These are phyloP conservation scores for Endotricha flammealis DNA, from an alignment of 2,888 invertebrate genomes.

Conservation along the genomic window DNA sequence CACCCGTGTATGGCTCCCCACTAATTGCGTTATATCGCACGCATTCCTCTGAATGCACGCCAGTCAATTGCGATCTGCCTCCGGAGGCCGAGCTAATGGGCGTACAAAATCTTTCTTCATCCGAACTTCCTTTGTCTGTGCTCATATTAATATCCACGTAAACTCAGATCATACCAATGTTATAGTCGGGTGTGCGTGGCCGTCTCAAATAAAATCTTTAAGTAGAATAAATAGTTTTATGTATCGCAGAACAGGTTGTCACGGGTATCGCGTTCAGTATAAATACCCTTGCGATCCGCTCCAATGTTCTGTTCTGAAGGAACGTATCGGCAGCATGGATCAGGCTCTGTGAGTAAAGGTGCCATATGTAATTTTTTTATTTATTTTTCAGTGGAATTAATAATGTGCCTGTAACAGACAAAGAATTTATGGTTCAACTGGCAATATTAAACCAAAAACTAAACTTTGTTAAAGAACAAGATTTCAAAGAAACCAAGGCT, in stretches of 20 bases:
- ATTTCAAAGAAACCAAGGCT: constrained; percentile 91
- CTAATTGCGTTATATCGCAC: too few species aligned
- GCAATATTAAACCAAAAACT: constrained; percentile 97
- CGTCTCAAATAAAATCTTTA: neutral
- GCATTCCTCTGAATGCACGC: too few species aligned
- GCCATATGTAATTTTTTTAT: constrained; percentile 1
- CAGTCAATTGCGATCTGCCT: too few species aligned
- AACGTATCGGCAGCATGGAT: neutral
- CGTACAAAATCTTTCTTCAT: too few species aligned
- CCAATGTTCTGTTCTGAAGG: constrained; percentile 2
- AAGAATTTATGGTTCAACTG: constrained; percentile 93
- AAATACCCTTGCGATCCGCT: constrained; percentile 1
- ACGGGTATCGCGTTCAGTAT: constrained; percentile 2
- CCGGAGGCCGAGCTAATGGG: too few species aligned
- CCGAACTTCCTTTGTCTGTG: too few species aligned
- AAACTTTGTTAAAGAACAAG: constrained; percentile 96
- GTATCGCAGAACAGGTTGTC: constrained; percentile 1
- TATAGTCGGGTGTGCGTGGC: neutral
- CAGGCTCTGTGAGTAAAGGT: neutral
- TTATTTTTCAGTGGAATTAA: constrained; percentile 85
- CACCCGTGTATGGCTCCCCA: too few species aligned
- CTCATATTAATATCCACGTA: neutral
- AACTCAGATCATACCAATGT: neutral
- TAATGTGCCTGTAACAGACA: constrained; percentile 94
- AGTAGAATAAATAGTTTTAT: neutral